Base-by-base conservation (phyloP, 2,888 invertebrate genomes). In the Psylliodes chrysocephalus region DNA sequence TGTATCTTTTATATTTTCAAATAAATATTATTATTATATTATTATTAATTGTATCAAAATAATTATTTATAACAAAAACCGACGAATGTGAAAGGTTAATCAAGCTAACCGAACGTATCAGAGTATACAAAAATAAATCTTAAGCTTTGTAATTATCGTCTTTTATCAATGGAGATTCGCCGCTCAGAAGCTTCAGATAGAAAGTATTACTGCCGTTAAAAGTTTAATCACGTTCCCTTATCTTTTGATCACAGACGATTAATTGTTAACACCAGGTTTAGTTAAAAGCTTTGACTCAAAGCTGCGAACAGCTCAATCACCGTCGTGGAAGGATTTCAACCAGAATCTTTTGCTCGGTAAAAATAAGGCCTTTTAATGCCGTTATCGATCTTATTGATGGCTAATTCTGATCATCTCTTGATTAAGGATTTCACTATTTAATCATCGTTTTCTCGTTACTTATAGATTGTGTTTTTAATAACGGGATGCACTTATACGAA, bases 331-430 rank as follows among this genome's bases (percentile, higher is more conserved):
- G 64, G 61, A 65, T 63, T 62, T 55, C 47, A 52, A 44, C 40
- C 56, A 40, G 55, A 56, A 60, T 54, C 63, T 67, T 62, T 66
- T 68, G 62, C 61, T 53, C 40, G 51, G 61, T 64, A n/a, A n/a
- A n/a, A n/a, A 64, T 67, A 68, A 74, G 60, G 63, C 67, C 66
- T 71, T 73, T 76, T 74, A 74, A 73, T 71, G 63, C 60, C 60
- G 60, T 66, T 72, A 72, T 70, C 69, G 67, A 66, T 72, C 70
- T 69, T 71, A 73, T 75, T 74, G 71, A 76, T 73, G 71, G 66
- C 62, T 70, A 67, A 70, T 66, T 65, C 66, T 63, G 64, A 68
- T 66, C 57, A 57, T n/a, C 64, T n/a, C 55, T 64, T n/a, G 73
- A 71, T 70, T 71, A 66, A 53, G 6, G 2, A 22, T 22, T 22